A percentile compares a stretch with the other conserved stretches of the same genome.
These are phyloP conservation scores for Actias luna DNA, from an alignment of 2,888 invertebrate genomes.

Conservation along the genomic window DNA sequence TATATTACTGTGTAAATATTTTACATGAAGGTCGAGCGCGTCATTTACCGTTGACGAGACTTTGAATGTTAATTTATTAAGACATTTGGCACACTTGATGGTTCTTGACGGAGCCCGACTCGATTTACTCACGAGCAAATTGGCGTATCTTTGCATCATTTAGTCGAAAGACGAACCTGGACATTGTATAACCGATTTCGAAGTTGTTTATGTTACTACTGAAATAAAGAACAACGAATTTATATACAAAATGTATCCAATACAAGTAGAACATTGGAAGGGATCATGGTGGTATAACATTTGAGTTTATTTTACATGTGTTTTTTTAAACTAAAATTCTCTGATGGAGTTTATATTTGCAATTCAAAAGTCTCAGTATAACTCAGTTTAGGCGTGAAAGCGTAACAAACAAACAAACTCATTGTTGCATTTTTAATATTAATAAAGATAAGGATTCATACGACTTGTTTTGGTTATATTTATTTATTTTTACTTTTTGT, in stretches of 20 bases:
- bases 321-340: too few relatives aligned
- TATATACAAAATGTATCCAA: background rate
- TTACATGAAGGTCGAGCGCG: conserved; percentile 12
- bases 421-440: too few relatives aligned
- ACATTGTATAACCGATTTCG: background rate
- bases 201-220: background rate
- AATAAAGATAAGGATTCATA: too few relatives aligned
- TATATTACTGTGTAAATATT: conserved; percentile 13
- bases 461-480: too few relatives aligned
- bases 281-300: too few relatives aligned
- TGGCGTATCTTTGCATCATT: conserved; percentile 10
- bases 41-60: conserved; percentile 15
- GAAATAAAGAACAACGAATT: background rate
- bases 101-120: conserved; percentile 3
- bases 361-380: too few relatives aligned
- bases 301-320: too few relatives aligned
- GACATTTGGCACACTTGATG: conserved; percentile 10
- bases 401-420: too few relatives aligned
- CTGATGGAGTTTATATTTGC: too few relatives aligned
- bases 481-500: too few relatives aligned
- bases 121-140: conserved; percentile 5
- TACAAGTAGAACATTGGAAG: too few relatives aligned
- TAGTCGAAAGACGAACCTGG: conserved; percentile 4
- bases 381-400: too few relatives aligned
- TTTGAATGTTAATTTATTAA: conserved; percentile 20